Conservation (phyloP, 2,113 vertebrate genomes). For the Gambusia affinis region DNA sequence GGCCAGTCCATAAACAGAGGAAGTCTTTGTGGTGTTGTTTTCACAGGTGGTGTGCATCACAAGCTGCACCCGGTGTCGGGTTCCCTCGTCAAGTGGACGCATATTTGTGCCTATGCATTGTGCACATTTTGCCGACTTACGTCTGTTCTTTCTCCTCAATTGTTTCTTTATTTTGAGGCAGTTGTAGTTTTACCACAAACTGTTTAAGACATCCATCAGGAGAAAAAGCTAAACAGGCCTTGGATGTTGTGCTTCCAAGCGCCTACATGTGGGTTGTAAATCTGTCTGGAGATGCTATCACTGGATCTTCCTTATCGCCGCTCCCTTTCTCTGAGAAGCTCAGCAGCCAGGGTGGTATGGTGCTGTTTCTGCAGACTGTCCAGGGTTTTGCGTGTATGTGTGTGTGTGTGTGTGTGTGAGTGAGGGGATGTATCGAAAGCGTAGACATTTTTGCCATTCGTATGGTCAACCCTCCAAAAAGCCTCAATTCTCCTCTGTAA, state of each 20-base stretch:
- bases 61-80: slow-evolving; percentile 64
- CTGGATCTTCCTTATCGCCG: slow-evolving; percentile 11
- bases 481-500: slow-evolving; percentile 13
- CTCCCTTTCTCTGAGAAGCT: slow-evolving; percentile 5
- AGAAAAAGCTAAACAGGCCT: slow-evolving; percentile 3
- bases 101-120: slow-evolving; percentile 22
- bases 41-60: slow-evolving; percentile 71
- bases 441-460: neutral
- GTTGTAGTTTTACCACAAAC: neutral
- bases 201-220: slow-evolving; percentile 23
- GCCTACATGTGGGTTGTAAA: slow-evolving; percentile 1
- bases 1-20: slow-evolving; percentile 65
- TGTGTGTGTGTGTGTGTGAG: neutral
- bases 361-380: neutral
- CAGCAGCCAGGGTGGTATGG: neutral
- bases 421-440: neutral
- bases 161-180: slow-evolving; percentile 7
- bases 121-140: slow-evolving; percentile 4
- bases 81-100: slow-evolving; percentile 43
- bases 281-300: slow-evolving; percentile 1
- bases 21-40: slow-evolving; percentile 74
- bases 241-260: slow-evolving; percentile 7
- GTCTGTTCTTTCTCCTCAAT: slow-evolving; percentile 20
- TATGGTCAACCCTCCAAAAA: slow-evolving; percentile 10
- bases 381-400: no score